Base-by-base conservation (phyloP, 1,140 invertebrate species). In the Phymorhynchus buccinoides region DNA sequence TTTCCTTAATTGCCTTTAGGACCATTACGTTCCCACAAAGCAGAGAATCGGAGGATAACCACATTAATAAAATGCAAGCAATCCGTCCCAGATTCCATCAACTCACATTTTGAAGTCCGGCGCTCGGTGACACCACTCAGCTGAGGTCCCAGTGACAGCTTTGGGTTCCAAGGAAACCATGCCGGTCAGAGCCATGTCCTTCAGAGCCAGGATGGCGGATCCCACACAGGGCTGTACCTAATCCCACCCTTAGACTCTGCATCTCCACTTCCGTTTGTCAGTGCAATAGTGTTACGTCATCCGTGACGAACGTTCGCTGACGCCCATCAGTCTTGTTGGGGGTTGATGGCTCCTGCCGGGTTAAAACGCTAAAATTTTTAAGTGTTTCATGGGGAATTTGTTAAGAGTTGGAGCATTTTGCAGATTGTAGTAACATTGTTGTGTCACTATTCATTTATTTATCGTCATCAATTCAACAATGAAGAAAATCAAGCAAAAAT, bases 101-200 rank as follows among this genome's bases (percentile, higher is more conserved):
- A 79, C 89, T 89, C 87, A 86, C 93, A 91, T 41, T 66, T 78
- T 90, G 86, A 39, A 92, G 73, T 32, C 42, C 88, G 92, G 89
- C 68, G 88, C 66, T 83, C 84, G 37, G 88, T 86, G 18, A 88
- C 80, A 27, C 87, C 88, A 42, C 68, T 84, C 27, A 92, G 16
- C 78, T 84, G 12, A 92, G 84, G 62, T 91, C 86, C 77, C 27
- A 1, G 6, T 52, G 6, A 44, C 77, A 30, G 77, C 0, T 30
- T 79, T 79, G 3, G 27, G 32, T 35, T 79, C 77, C 41, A 79
- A 14, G 41, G 77, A 39, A 56, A 79, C 44, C 41, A 52, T 39
- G 39, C 90, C n/a, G 27, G 81, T 86, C 9, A 92, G 44, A 7
- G 79, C 82, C n/a, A 90, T 73, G 39, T 89, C 18, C 87, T 66